phyloP scores from a whole-genome alignment of 1,140 invertebrate genomes.

The Bombus waltoni region DNA sequence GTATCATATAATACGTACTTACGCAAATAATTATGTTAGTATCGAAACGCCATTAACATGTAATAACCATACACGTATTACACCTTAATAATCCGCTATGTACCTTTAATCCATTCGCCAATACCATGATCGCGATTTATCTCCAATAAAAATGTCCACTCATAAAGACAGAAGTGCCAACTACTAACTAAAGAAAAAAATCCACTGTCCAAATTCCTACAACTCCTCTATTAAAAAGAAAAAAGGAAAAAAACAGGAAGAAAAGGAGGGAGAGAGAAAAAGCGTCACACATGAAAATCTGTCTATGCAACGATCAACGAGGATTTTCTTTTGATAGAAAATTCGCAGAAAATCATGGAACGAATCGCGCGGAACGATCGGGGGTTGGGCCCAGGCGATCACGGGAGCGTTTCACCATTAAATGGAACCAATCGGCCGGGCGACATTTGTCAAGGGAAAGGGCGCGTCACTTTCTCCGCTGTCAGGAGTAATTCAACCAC shows the following conservation, averaged over 20 bases:
- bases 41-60: no score
- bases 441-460: constrained; percentile 34
- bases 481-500: constrained; percentile 21
- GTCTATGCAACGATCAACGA: neutral
- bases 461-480: constrained; percentile 39
- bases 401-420: neutral
- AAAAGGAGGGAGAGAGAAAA: neutral
- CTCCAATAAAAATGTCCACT: no score
- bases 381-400: neutral
- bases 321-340: neutral
- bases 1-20: no score
- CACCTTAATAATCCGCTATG: no score
- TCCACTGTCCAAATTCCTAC: no score
- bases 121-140: no score
- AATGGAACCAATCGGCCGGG: neutral
- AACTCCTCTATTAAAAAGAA: neutral
- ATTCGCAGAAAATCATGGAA: neutral
- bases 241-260: neutral
- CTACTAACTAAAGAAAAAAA: no score
- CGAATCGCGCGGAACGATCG: neutral
- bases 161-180: no score
- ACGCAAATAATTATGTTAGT: no score
- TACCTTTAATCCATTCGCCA: no score
- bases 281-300: neutral
- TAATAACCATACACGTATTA: no score